Evolutionary conservation across 2,113 vertebrate genomes (phyloP).

Genomic region (Cephalopterus ornatus): DNA sequence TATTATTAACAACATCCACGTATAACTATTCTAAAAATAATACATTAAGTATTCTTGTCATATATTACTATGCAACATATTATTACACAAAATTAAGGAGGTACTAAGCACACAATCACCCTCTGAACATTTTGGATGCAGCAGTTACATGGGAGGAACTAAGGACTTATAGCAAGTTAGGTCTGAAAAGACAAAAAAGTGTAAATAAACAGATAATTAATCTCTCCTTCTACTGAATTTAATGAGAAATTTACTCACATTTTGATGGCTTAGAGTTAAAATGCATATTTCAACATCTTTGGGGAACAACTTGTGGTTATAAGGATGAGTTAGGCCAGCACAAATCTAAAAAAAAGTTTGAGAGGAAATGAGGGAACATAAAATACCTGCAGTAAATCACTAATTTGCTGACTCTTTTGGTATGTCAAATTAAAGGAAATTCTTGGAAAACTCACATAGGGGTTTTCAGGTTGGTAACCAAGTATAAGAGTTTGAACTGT

Average conservation of each 20-base stretch:
- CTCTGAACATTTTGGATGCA: background rate
- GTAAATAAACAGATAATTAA: background rate
- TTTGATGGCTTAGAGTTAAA: constrained; percentile 65
- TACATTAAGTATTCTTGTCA: background rate
- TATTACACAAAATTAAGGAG: background rate
- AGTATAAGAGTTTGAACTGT: constrained; percentile 78
- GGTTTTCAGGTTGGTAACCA: constrained; percentile 74
- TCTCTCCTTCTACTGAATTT: background rate
- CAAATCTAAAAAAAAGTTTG: constrained; percentile 74
- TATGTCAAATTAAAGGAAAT: background rate
- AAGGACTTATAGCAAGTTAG: background rate
- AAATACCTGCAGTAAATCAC: background rate
- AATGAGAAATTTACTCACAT: constrained; percentile 49
- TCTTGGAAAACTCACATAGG: constrained; percentile 74
- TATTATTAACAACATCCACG: background rate
- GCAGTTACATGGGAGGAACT: background rate
- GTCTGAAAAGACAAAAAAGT: background rate
- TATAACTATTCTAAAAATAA: background rate
- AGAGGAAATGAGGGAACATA: background rate
- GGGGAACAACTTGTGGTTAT: constrained; percentile 69
- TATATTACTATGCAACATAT: background rate
- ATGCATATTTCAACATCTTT: constrained; percentile 79
- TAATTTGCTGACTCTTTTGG: background rate
- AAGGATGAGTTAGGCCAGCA: constrained; percentile 79
- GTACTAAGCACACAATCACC: background rate